Conservation (phyloP, 1,140 invertebrate species). For the Tetragnatha versicolor region DNA sequence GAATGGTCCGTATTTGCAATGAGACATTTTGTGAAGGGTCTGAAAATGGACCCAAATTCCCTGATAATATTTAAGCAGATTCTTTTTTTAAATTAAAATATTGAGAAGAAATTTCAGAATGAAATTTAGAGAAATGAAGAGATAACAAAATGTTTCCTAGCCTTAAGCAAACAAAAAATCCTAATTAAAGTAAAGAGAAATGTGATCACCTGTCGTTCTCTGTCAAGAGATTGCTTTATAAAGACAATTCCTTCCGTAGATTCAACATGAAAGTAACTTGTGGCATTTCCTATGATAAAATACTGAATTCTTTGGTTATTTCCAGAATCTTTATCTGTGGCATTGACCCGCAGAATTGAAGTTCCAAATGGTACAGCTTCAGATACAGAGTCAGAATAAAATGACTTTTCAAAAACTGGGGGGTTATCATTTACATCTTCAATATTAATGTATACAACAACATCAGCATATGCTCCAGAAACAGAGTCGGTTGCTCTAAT, state of each 20-base stretch:
- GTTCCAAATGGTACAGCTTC: slow-evolving; percentile 83
- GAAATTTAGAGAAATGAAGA: too few relatives aligned
- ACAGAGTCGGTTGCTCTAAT: slow-evolving; percentile 89
- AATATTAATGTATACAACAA: slow-evolving; percentile 79
- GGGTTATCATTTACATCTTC: slow-evolving; percentile 92
- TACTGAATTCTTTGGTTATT: slow-evolving; percentile 55
- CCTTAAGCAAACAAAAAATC: too few relatives aligned
- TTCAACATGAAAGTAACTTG: slow-evolving; percentile 53
- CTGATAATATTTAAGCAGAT: too few relatives aligned
- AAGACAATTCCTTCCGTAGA: slow-evolving; percentile 68
- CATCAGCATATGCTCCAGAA: slow-evolving; percentile 81
- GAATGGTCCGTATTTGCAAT: too few relatives aligned
- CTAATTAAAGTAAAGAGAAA: too few relatives aligned
- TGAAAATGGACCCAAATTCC: too few relatives aligned
- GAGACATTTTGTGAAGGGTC: too few relatives aligned
- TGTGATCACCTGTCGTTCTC: slow-evolving; percentile 73
- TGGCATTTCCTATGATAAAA: slow-evolving; percentile 49
- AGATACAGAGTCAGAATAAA: slow-evolving; percentile 82
- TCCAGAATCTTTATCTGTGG: slow-evolving; percentile 82
- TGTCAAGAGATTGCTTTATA: slow-evolving; percentile 80
- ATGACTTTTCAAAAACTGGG: slow-evolving; percentile 80
- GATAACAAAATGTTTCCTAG: too few relatives aligned
- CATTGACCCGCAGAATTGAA: slow-evolving; percentile 75
- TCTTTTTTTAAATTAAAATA: too few relatives aligned
- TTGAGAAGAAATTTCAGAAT: too few relatives aligned